A percentile compares a stretch with the other conserved stretches of the same genome.
Evolutionary conservation across 2,113 vertebrate genomes (phyloP).

Genomic region (Alligator sinensis): DNA sequence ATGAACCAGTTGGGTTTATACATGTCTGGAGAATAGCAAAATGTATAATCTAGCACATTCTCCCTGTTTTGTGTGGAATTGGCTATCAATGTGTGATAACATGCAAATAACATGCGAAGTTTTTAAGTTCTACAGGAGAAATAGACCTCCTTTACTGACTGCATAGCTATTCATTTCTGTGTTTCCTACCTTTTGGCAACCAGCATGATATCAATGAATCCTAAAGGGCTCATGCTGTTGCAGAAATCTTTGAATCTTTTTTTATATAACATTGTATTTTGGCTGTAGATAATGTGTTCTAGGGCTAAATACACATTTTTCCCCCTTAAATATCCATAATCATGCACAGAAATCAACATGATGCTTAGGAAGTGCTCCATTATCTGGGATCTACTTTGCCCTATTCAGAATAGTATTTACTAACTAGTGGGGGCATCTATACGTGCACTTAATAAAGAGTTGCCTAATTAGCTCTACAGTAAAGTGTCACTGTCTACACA

Average conservation of each 20-base stretch:
- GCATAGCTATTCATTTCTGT: accelerated
- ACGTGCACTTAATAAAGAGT: no score
- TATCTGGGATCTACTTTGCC: background rate
- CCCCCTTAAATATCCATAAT: background rate
- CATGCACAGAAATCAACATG: background rate
- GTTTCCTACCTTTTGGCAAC: background rate
- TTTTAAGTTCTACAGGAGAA: background rate
- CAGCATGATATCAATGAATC: background rate
- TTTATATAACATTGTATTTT: background rate
- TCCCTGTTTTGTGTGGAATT: background rate
- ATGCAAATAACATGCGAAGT: background rate
- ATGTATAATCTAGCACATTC: background rate
- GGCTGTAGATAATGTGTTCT: background rate
- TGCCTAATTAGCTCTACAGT: no score
- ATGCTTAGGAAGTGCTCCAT: background rate
- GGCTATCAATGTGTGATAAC: background rate
- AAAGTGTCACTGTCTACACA: no score
- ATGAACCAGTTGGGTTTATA: background rate
- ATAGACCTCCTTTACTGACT: background rate
- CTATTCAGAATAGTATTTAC: background rate
- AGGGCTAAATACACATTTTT: background rate
- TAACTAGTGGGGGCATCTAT: background rate
- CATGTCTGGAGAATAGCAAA: background rate
- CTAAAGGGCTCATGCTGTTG: background rate
- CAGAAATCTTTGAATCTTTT: background rate